These are phyloP conservation scores for Spilosoma lubricipeda DNA, from an alignment of 2,888 invertebrate genomes.

Conservation along the genomic window DNA sequence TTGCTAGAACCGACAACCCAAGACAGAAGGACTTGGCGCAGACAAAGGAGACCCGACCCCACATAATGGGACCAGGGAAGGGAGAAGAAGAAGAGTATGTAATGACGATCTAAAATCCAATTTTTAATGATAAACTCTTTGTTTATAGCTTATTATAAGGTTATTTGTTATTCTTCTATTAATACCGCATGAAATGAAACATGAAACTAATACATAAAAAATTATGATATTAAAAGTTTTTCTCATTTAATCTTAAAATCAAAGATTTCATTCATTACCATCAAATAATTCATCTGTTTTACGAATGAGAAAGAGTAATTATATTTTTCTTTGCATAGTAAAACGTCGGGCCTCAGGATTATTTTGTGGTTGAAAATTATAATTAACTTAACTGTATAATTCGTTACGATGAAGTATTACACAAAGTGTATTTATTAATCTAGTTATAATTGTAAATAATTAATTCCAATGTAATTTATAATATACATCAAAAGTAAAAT, in stretches of 20 bases:
- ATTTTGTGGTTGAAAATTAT: neutral
- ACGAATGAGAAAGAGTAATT: neutral
- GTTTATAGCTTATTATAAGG: conserved; percentile 26
- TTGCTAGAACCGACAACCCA: too few relatives aligned
- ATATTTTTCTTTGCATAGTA: neutral
- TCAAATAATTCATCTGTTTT: neutral
- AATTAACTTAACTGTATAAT: conserved; percentile 6
- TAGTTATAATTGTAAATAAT: conserved; percentile 55
- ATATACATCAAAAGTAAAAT: conserved; percentile 19
- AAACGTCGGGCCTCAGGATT: conserved; percentile 3
- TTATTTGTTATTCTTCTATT: conserved; percentile 23
- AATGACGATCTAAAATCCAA: conserved; percentile 4
- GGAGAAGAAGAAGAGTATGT: too few relatives aligned
- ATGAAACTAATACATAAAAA: too few relatives aligned
- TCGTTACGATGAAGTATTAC: conserved; percentile 21
- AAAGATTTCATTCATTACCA: conserved; percentile 18
- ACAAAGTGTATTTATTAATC: conserved; percentile 53
- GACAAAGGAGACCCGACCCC: too few relatives aligned
- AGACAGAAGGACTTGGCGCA: too few relatives aligned
- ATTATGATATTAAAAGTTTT: conserved; percentile 22
- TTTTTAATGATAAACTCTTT: conserved; percentile 23
- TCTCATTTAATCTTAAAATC: conserved; percentile 27
- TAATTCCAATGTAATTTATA: conserved; percentile 30
- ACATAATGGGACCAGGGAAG: too few relatives aligned
- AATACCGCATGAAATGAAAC: conserved; percentile 44